A percentile compares a stretch with the other conserved stretches of the same genome.
These are phyloP conservation scores for Hippocampus mohnikei DNA, from an alignment of 2,113 vertebrate genomes.

Conservation along the genomic window DNA sequence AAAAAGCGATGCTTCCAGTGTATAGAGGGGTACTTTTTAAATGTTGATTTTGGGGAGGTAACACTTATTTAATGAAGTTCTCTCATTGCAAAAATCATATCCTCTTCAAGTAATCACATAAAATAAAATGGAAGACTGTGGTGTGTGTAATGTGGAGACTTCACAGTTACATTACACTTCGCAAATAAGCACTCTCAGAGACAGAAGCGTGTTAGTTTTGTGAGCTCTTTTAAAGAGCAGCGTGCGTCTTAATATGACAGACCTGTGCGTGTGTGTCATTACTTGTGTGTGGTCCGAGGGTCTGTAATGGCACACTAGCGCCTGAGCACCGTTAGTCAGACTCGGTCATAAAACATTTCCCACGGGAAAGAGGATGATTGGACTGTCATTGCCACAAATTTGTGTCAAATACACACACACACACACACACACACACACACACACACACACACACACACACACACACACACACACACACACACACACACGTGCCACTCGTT, in stretches of 20 bases:
- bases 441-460: no score
- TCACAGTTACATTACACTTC: neutral
- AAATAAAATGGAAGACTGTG: no score
- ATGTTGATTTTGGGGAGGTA: neutral
- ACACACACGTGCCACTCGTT: no score
- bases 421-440: no score
- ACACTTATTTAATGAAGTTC: neutral
- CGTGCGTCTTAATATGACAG: constrained; percentile 29
- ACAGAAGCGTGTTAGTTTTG: constrained; percentile 32
- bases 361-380: constrained; percentile 43
- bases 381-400: neutral
- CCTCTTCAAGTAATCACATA: neutral
- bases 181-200: neutral
- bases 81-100: neutral
- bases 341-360: constrained; percentile 40
- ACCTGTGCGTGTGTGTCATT: constrained; percentile 34
- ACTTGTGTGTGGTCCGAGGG: constrained; percentile 30
- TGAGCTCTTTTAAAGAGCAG: constrained; percentile 23
- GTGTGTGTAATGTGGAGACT: neutral
- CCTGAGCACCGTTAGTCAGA: constrained; percentile 30
- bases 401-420: no score
- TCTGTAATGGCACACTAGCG: constrained; percentile 35
- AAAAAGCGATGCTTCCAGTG: neutral
- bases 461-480: no score
- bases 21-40: neutral